These are phyloP conservation scores for Chaetodon auriga DNA, from an alignment of 2,113 vertebrate species.

Conservation along the genomic window DNA sequence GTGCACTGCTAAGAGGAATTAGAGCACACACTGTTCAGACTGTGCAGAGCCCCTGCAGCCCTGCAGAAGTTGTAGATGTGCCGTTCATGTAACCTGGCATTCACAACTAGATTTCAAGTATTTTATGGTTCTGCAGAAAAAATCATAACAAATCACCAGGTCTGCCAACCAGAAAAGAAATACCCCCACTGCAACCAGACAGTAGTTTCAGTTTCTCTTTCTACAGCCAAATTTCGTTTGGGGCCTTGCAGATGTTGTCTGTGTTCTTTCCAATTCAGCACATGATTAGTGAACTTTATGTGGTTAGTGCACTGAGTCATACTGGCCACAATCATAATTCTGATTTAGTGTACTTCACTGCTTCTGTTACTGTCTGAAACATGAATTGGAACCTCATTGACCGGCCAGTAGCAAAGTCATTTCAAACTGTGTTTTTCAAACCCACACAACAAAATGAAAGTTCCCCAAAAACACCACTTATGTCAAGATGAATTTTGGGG, in stretches of 20 bases:
- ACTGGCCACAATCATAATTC: constrained; percentile 16
- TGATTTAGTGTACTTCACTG: constrained; percentile 28
- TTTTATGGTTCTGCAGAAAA: constrained; percentile 1
- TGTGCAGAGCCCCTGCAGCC: constrained; percentile 16
- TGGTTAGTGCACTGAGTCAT: constrained; percentile 20
- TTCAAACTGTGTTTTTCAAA: constrained; percentile 12
- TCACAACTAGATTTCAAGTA: neutral
- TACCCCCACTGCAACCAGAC: neutral
- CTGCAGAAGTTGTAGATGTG: constrained; percentile 3
- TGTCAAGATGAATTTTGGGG: neutral
- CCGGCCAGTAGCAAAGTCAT: neutral
- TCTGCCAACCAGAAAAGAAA: constrained; percentile 20
- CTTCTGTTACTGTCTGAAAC: constrained; percentile 34
- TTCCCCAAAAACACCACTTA: neutral
- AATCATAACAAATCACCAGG: neutral
- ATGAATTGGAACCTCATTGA: constrained; percentile 22
- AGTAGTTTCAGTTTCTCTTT: constrained; percentile 41
- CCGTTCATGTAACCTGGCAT: constrained; percentile 9
- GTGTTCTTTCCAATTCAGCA: neutral
- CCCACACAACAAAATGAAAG: constrained; percentile 4
- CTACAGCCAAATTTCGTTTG: neutral
- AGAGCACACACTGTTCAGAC: constrained; percentile 20
- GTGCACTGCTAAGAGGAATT: neutral
- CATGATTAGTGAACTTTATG: constrained; percentile 16
- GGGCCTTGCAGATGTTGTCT: neutral